A percentile compares a stretch with the other conserved stretches of the same genome.
Evolutionary conservation across 1,140 invertebrate genomes (phyloP).

Genomic region (Limonius californicus): DNA sequence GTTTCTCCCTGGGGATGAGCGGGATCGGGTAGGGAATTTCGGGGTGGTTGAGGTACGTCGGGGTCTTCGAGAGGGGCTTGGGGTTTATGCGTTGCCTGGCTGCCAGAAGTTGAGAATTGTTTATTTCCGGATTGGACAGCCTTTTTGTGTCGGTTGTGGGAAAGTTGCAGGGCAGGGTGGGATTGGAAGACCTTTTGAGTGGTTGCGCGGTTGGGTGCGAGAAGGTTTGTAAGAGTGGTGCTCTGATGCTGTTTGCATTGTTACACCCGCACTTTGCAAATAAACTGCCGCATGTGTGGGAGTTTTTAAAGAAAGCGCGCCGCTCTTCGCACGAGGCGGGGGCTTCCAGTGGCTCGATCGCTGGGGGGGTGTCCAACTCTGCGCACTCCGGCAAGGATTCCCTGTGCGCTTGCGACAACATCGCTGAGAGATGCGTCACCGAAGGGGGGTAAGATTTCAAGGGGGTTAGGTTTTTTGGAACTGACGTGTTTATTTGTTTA

Average conservation of each 20-base stretch:
- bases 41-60: conserved; percentile 37
- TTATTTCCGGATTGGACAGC: conserved; percentile 42
- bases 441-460: conserved; percentile 29
- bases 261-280: conserved; percentile 44
- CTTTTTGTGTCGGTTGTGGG: conserved; percentile 29
- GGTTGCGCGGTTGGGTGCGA: conserved; percentile 1
- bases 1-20: conserved; percentile 10
- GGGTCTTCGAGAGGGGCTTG: conserved; percentile 29
- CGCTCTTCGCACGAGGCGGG: not conserved
- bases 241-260: conserved; percentile 16
- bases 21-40: conserved; percentile 42
- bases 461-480: no score
- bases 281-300: conserved; percentile 46
- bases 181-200: conserved; percentile 22
- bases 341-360: conserved; percentile 1
- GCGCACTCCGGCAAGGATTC: conserved; percentile 13
- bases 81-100: not conserved
- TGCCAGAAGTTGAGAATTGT: not conserved
- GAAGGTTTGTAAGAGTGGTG: conserved; percentile 16
- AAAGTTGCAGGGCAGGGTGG: conserved; percentile 13
- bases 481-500: no score
- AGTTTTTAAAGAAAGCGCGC: conserved; percentile 36
- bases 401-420: conserved; percentile 34
- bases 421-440: conserved; percentile 31
- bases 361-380: conserved; percentile 8